Percentiles rank a stretch among this genome's conserved stretches.
Conservation (phyloP, 2,797 vertebrate genomes). For the Spondyliosoma cantharus region DNA sequence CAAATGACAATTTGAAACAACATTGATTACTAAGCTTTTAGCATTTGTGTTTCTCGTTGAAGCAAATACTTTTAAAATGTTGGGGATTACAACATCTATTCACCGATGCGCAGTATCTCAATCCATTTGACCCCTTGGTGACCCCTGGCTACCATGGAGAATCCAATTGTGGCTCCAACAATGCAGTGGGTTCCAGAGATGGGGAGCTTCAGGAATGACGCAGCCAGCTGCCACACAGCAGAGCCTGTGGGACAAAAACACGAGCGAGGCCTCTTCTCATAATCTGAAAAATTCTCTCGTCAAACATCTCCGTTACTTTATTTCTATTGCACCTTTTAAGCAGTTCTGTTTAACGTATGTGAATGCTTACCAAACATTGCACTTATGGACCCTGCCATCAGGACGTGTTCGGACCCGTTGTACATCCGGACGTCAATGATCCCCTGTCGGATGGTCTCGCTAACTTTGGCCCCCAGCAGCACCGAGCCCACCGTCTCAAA, state of each 20-base stretch:
- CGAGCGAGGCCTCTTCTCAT: neutral
- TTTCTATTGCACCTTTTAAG: neutral
- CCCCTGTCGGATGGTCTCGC: constrained; percentile 95
- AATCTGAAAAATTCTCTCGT: neutral
- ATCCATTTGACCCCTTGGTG: constrained; percentile 93
- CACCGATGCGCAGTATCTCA: constrained; percentile 93
- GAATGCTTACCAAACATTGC: constrained; percentile 91
- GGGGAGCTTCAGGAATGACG: constrained; percentile 96
- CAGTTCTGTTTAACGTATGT: too few species aligned
- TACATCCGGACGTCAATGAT: constrained; percentile 93
- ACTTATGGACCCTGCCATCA: constrained; percentile 95
- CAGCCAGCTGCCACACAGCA: constrained; percentile 94
- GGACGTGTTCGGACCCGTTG: constrained; percentile 80
- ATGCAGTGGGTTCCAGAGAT: constrained; percentile 99
- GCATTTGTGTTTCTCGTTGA: constrained; percentile 5
- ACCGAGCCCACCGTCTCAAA: constrained; percentile 96
- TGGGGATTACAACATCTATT: constrained; percentile 30
- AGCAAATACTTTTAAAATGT: neutral
- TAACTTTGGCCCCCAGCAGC: constrained; percentile 94
- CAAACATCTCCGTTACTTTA: neutral
- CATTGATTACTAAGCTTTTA: neutral
- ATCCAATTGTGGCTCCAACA: constrained; percentile 97
- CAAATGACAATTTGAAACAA: constrained; percentile 29
- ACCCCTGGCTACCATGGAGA: constrained; percentile 92
- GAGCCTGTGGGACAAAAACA: constrained; percentile 85